Evolutionary conservation across 2,797 vertebrate genomes (phyloP), one percentile per base, ranked within the genome.

Genomic region (Urosaurus nigricauda): DNA sequence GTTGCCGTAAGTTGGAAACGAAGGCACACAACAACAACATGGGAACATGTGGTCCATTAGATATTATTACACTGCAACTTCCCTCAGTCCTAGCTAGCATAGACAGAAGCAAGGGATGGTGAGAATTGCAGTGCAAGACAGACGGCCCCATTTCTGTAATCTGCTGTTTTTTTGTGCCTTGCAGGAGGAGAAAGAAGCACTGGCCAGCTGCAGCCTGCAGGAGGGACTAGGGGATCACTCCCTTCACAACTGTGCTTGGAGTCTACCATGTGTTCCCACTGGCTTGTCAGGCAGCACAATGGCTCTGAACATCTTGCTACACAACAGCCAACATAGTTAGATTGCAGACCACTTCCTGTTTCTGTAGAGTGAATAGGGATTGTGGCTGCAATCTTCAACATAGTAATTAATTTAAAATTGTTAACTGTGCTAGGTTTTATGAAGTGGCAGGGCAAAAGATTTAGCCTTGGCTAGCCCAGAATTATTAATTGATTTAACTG

Each of bases 401-500:
- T 51, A 70, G 58, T 65, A 65, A 82, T 84, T 77, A 1, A 87
- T 19, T 77, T 51, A 47, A 75, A 88, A 75, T 26, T 88, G 12
- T n/a, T 82, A 90, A 86, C 85, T 77, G 70, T 65, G 92, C 53
- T 60, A 17, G 32, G 2, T 19, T 37, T 85, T 79, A 51, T 47
- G 77, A 71, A 84, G 51, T 35, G 35, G 26, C 37, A 84, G 47
- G 19, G n/a, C 81, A 56, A 84, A 70, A 53, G 7, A 11, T 73
- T 47, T 60, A 35, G 37, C 32, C 8, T 88, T 21, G 43, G 32
- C 24, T 68, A 32, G 65, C 65, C 29, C 13, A 68, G 37, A 89
- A 56, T 24, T 78, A 81, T 79, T 47, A 68, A 81, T 83, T 79
- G 84, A 83, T 53, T 74, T 0, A 56, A 88, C 43, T 84, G 35